Conservation (phyloP, 2,797 vertebrate genomes). For the Avahi laniger region DNA sequence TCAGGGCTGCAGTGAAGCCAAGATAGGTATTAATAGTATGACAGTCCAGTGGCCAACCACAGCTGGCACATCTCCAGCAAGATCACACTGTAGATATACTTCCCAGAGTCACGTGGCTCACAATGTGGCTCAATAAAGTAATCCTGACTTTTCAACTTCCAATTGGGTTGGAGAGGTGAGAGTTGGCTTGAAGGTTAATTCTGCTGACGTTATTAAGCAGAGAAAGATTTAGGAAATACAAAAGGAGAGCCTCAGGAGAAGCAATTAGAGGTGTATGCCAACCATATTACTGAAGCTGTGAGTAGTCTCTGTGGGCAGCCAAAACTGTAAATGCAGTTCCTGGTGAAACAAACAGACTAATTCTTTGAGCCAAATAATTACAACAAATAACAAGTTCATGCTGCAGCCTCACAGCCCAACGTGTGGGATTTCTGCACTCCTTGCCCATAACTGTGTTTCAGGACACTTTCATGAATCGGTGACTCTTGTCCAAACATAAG, state of each 20-base stretch:
- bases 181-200: neutral
- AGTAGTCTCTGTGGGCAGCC: neutral
- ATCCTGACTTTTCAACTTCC: neutral
- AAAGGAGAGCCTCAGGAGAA: neutral
- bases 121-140: neutral
- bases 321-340: neutral
- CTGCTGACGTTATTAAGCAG: neutral
- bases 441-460: neutral
- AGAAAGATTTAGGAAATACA: neutral
- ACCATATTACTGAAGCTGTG: neutral
- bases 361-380: neutral
- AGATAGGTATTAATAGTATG: neutral
- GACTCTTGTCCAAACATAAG: neutral
- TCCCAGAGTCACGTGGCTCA: neutral
- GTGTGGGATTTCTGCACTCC: neutral
- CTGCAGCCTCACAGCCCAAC: neutral
- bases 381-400: neutral
- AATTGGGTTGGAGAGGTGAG: neutral
- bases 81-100: neutral
- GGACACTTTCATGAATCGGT: neutral
- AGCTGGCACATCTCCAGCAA: neutral
- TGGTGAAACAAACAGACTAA: neutral
- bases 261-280: constrained; percentile 7
- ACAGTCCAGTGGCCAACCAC: neutral
- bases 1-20: neutral